phyloP scores from a whole-genome alignment of 2,113 vertebrate genomes.

The Percina caprodes region DNA sequence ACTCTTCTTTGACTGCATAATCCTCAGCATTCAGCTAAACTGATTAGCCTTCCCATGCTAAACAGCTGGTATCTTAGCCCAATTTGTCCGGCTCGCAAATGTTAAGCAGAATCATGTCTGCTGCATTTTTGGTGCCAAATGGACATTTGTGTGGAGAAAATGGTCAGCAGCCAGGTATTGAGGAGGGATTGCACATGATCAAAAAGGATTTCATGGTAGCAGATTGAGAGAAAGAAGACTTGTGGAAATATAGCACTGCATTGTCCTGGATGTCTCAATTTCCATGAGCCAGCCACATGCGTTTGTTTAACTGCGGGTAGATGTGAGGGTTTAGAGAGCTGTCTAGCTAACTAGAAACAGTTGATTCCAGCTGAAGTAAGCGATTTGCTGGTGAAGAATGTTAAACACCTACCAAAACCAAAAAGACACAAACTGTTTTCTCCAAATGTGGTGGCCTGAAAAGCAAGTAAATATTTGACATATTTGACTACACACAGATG shows the following conservation, averaged over 20 bases:
- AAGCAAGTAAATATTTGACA: conserved; percentile 6
- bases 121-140: conserved; percentile 62
- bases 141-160: conserved; percentile 64
- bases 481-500: not conserved
- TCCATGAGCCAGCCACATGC: conserved; percentile 41
- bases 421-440: not conserved
- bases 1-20: conserved; percentile 68
- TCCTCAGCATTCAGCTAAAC: conserved; percentile 68
- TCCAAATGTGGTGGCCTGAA: not conserved
- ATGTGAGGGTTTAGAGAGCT: conserved; percentile 44
- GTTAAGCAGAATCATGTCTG: conserved; percentile 55
- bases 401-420: conserved; percentile 2
- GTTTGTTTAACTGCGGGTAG: conserved; percentile 31
- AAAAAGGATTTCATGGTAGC: conserved; percentile 72
- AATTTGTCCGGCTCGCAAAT: conserved; percentile 70
- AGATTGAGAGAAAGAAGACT: conserved; percentile 63
- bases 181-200: conserved; percentile 69
- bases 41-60: conserved; percentile 68
- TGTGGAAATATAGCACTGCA: conserved; percentile 62
- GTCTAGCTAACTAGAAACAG: conserved; percentile 33
- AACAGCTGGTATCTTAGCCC: conserved; percentile 72
- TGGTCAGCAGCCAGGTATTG: conserved; percentile 70
- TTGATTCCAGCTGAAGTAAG: conserved; percentile 31
- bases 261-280: conserved; percentile 59
- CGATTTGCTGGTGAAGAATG: conserved; percentile 11